Evolutionary conservation across 2,113 vertebrate genomes (phyloP), one percentile per base, ranked within the genome.

Genomic region (Columbina picui): DNA sequence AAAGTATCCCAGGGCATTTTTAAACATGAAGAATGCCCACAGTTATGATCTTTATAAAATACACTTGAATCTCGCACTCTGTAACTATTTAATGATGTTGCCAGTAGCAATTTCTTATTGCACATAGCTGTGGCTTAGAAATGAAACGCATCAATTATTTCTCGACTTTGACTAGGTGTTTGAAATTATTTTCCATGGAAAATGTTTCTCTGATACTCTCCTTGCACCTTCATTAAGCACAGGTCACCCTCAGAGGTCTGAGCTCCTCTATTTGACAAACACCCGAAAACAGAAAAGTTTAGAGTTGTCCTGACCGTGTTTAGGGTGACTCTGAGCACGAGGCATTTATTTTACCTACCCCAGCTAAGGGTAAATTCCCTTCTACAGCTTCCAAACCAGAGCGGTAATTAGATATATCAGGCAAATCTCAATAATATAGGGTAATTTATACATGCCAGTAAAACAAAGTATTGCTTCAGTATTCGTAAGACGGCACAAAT

Each of bases 81-180:
- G 29, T 76, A 89, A 91, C 50, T 82, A 69, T 69, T 91, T 79
- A 88, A 91, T 81, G 47, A 80, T 88, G 90, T 88, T 83, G 82
- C 91, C 71, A 74, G 71, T 13, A 57, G 74, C 90, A 50, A 80
- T 77, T 91, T 84, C 34, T 95, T 70, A 96, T 38, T 85, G 45
- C 55, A 52, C 43, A 7, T 45, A 45, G 43, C 43, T 45, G 43
- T 19, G 43, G 43, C 43, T 45, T 45, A 45, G 43, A 45, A 45
- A 45, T 45, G 43, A 45, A 45, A 45, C 43, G 18, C 19, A 18
- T 45, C 43, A 45, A 45, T 45, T 45, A 45, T 45, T 45, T 18
- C 43, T 19, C 19, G 43, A 45, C 43, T 18, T 45, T 45, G 43
- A 45, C 18, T 18, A 19, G 43, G 8, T 19, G 43, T 45, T 45